Evolutionary conservation across 2,113 vertebrate genomes (phyloP).

Genomic region (Cyrtonyx montezumae): DNA sequence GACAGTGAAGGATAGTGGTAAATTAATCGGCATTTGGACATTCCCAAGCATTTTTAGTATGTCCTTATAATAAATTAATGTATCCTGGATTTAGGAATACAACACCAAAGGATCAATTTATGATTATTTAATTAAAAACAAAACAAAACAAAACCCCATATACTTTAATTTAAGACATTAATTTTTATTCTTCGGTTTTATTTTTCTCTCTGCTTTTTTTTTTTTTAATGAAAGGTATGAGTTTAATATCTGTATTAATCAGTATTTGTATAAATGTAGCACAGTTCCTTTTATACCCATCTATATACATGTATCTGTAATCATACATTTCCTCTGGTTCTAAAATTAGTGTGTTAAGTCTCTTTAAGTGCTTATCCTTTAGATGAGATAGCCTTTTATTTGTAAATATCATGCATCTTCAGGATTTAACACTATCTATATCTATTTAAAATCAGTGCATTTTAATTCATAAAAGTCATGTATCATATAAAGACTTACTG

Average conservation of each 20-base stretch:
- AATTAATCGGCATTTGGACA: background rate
- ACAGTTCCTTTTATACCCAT: background rate
- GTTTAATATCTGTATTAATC: background rate
- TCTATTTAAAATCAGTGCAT: constrained; percentile 29
- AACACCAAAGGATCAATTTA: background rate
- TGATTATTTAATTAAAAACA: background rate
- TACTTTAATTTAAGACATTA: background rate
- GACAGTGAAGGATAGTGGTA: background rate
- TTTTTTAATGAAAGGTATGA: background rate
- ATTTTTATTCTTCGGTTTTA: background rate
- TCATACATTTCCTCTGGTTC: constrained; percentile 17
- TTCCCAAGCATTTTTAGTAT: background rate
- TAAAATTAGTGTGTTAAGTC: background rate
- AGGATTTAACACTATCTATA: background rate
- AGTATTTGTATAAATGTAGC: background rate
- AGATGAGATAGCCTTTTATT: background rate
- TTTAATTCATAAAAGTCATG: background rate
- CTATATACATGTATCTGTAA: background rate
- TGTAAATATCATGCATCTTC: background rate
- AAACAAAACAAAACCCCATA: background rate
- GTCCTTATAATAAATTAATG: background rate
- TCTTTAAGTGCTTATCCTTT: background rate
- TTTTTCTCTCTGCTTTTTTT: background rate
- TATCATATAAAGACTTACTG: background rate
- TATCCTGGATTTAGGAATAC: background rate